Evolutionary conservation across 1,140 invertebrate genomes (phyloP).

Genomic region (Lucilia sericata): DNA sequence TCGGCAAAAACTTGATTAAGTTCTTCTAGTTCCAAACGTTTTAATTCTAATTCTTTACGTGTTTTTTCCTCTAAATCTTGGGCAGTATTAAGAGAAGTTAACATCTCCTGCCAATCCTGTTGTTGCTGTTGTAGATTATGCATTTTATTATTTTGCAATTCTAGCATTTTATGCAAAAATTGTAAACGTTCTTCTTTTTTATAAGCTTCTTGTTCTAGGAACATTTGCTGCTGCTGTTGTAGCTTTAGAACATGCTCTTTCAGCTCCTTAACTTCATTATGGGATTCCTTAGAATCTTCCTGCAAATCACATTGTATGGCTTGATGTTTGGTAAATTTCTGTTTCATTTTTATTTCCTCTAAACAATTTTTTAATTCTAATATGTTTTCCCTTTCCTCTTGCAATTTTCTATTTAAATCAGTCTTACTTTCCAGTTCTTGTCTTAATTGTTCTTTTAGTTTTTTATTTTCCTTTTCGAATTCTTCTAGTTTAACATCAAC

Average conservation of each 20-base stretch:
- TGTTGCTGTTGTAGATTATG: slow-evolving; percentile 51
- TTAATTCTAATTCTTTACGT: slow-evolving; percentile 55
- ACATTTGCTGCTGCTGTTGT: slow-evolving; percentile 51
- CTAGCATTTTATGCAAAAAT: slow-evolving; percentile 53
- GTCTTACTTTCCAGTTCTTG: not conserved
- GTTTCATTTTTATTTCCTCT: not conserved
- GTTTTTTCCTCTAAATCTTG: slow-evolving; percentile 56
- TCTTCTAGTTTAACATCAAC: not conserved
- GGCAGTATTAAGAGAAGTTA: slow-evolving; percentile 52
- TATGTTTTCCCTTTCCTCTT: not conserved
- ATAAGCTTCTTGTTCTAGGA: slow-evolving; percentile 15
- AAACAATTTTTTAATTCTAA: not conserved
- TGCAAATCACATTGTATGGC: slow-evolving; percentile 1
- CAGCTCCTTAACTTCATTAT: slow-evolving; percentile 41
- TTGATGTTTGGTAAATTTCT: not conserved
- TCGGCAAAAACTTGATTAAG: slow-evolving; percentile 59
- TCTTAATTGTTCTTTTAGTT: not conserved
- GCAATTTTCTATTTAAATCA: slow-evolving; percentile 17
- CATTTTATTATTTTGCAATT: slow-evolving; percentile 61
- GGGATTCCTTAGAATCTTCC: too few species aligned
- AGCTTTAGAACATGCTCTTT: slow-evolving; percentile 53
- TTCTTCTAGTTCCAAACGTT: slow-evolving; percentile 57
- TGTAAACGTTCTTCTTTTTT: slow-evolving; percentile 57
- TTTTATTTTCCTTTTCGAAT: not conserved
- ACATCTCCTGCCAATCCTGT: slow-evolving; percentile 58